Evolutionary conservation across 2,113 vertebrate genomes (phyloP), one percentile per base, ranked within the genome.

Genomic region (Solea senegalensis): DNA sequence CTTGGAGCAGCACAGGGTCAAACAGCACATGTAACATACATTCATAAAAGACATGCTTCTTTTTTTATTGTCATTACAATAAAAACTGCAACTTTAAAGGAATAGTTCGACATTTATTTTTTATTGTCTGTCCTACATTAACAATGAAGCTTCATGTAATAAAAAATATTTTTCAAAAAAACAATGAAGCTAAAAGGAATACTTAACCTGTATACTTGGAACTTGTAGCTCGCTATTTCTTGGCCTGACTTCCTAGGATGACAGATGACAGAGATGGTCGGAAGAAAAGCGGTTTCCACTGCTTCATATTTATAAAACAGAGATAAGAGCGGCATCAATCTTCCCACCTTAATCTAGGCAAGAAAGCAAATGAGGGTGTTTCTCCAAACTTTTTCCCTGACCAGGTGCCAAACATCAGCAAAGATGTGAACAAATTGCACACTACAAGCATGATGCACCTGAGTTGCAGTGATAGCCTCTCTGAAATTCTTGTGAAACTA

Each of bases 401-500:
- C 6, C 28, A 34, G 28, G 34, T 34, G 34, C 34, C 34, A 49
- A 21, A 9, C 9, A 13, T 34, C 34, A 27, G 16, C 14, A 44
- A 2, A 11, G 27, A 49, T 45, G n/a, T 56, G 1, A 65, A 54
- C 1, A 14, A 43, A 15, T 4, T 34, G 34, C 34, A 34, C 34
- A 34, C 34, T 34, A 6, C 34, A 34, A 34, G 5, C 34, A 34
- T 21, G 4, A 40, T 56, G 28, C 2, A 13, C n/a, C 21, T 40
- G n/a, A 13, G 28, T 39, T 44, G 11, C 14, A 58, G 12, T 67
- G 28, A 65, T 51, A 41, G 13, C n/a, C 9, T 62, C 10, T 6
- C n/a, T 71, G 67, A 75, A 40, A 74, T 13, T 9, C 54, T 53
- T 15, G 39, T 44, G 50, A 64, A 57, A 70, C 52, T 2, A 11